These are phyloP conservation scores for Cephalotes varians DNA, from an alignment of 2,888 invertebrate species.

Conservation along the genomic window DNA sequence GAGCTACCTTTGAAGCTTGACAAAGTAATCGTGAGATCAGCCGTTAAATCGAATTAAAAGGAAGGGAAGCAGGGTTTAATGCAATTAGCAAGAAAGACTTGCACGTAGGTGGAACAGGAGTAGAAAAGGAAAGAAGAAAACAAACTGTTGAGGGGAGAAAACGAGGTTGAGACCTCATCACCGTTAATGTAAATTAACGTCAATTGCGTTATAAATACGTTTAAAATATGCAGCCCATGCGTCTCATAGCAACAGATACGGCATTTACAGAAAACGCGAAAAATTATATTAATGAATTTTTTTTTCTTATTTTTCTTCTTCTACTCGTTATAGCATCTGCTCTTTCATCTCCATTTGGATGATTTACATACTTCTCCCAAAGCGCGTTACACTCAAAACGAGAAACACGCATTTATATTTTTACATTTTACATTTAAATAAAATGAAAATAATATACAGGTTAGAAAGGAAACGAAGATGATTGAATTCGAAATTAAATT, in stretches of 20 bases:
- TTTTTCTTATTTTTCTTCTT: slow-evolving; percentile 17
- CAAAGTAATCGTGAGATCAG: slow-evolving; percentile 41
- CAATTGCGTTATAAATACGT: slow-evolving; percentile 76
- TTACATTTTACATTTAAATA: no score
- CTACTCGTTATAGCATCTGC: background rate
- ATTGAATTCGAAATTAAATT: no score
- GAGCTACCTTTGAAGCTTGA: slow-evolving; percentile 15
- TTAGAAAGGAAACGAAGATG: no score
- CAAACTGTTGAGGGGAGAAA: slow-evolving; percentile 3
- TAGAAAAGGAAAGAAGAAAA: slow-evolving; percentile 1
- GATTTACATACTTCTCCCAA: background rate
- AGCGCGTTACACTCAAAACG: background rate
- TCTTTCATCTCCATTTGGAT: background rate
- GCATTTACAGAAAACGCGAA: slow-evolving; percentile 60
- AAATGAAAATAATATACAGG: no score
- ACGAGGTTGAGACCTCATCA: slow-evolving; percentile 20
- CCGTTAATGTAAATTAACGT: slow-evolving; percentile 73
- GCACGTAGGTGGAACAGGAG: background rate
- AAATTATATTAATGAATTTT: slow-evolving; percentile 67
- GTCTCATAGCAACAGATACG: slow-evolving; percentile 58
- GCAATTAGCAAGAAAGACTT: slow-evolving; percentile 37
- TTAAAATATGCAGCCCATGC: slow-evolving; percentile 73
- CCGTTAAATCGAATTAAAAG: slow-evolving; percentile 47
- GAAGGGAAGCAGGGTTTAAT: slow-evolving; percentile 21
- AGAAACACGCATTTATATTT: background rate